Evolutionary conservation across 2,888 invertebrate genomes (phyloP).

Genomic region (Lasioglossum lativentre): DNA sequence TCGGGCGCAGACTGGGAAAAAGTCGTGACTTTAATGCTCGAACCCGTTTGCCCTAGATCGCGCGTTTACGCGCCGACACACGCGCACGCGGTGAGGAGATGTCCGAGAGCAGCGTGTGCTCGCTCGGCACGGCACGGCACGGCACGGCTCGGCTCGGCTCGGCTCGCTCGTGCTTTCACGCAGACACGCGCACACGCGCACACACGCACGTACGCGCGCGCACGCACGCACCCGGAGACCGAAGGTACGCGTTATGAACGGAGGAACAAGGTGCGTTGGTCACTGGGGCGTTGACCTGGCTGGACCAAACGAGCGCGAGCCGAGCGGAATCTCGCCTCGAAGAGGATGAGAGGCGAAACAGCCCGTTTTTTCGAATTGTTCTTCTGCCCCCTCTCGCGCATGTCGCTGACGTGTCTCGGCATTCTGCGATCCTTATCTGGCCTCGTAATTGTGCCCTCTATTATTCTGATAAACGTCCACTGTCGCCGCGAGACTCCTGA

Average conservation of each 20-base stretch:
- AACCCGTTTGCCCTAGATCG: conserved; percentile 72
- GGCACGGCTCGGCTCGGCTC: neutral
- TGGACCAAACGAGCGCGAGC: conserved; percentile 80
- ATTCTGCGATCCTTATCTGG: conserved; percentile 1
- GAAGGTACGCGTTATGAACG: conserved; percentile 68
- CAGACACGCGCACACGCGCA: neutral
- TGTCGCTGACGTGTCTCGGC: neutral
- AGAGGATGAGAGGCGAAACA: conserved; percentile 57
- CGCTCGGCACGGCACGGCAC: neutral
- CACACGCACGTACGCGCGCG: neutral
- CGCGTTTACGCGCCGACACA: conserved; percentile 29
- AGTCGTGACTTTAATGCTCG: conserved; percentile 60
- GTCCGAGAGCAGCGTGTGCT: conserved; percentile 6
- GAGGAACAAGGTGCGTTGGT: conserved; percentile 82
- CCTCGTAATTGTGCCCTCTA: neutral
- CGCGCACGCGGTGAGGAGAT: conserved; percentile 10
- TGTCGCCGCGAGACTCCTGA: neutral
- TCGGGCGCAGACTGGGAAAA: conserved; percentile 63
- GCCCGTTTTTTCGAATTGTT: conserved; percentile 50
- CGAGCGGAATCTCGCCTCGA: conserved; percentile 66
- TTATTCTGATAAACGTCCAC: neutral
- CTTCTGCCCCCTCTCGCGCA: conserved; percentile 30
- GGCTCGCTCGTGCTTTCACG: conserved; percentile 22
- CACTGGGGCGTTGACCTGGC: conserved; percentile 84
- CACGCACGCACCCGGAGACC: neutral